phyloP scores from a whole-genome alignment of 2,888 invertebrate species.

The Bimastos eiseni region DNA sequence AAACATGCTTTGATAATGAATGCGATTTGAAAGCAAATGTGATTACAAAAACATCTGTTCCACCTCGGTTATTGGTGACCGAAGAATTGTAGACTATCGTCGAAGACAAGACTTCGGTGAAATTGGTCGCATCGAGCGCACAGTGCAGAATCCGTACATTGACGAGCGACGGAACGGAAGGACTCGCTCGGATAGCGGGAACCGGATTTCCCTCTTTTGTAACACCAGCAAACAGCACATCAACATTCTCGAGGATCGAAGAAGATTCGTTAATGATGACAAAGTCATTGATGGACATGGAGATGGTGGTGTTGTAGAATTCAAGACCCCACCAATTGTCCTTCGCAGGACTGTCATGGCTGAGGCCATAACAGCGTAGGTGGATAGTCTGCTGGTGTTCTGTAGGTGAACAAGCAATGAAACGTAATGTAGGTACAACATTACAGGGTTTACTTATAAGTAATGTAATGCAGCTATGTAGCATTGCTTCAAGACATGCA shows the following conservation, averaged over 20 bases:
- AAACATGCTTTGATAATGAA: no score
- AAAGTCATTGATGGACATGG: conserved; percentile 23
- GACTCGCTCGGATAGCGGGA: conserved; percentile 59
- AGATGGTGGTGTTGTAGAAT: conserved; percentile 75
- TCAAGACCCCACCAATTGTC: conserved; percentile 85
- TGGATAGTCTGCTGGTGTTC: conserved; percentile 91
- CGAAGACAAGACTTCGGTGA: conserved; percentile 81
- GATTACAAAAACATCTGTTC: neutral
- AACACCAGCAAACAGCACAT: conserved; percentile 68
- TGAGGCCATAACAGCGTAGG: conserved; percentile 78
- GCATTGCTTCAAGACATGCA: no score
- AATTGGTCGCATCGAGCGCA: conserved; percentile 89
- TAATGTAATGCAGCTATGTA: neutral
- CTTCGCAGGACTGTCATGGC: conserved; percentile 62
- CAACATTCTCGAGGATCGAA: conserved; percentile 79
- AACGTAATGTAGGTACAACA: neutral
- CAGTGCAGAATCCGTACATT: conserved; percentile 82
- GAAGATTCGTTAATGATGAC: conserved; percentile 72
- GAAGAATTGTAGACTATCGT: conserved; percentile 79
- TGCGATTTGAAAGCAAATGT: neutral
- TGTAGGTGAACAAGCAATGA: conserved; percentile 50
- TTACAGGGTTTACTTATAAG: no score
- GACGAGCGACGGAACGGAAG: conserved; percentile 79
- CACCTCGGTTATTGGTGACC: conserved; percentile 77
- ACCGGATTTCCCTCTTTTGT: conserved; percentile 44